phyloP scores from a whole-genome alignment of 1,140 invertebrate genomes.

The Listronotus bonariensis region DNA sequence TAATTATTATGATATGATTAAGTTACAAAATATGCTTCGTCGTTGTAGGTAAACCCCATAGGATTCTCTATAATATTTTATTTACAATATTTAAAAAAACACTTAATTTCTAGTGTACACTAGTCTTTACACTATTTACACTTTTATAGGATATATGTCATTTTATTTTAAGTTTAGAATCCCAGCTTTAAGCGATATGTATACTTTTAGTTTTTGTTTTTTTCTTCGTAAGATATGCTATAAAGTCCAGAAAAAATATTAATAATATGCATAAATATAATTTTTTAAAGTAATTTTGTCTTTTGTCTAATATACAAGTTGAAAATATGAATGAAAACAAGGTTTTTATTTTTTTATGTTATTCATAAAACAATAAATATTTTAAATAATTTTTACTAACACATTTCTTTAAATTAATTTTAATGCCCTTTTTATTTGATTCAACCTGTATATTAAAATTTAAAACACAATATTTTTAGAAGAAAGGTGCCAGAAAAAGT shows the following conservation, averaged over 20 bases:
- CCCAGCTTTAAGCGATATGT: slow-evolving; percentile 47
- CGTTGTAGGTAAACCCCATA: slow-evolving; percentile 25
- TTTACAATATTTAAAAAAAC: slow-evolving; percentile 29
- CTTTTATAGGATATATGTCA: slow-evolving; percentile 3
- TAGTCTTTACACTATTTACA: slow-evolving; percentile 41
- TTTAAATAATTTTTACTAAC: neutral
- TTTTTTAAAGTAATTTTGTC: neutral
- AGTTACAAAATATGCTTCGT: slow-evolving; percentile 29
- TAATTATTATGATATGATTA: slow-evolving; percentile 23
- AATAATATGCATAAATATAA: neutral
- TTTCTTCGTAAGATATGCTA: slow-evolving; percentile 29
- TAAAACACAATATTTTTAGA: neutral
- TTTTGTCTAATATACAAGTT: too few species aligned
- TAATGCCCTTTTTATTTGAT: neutral
- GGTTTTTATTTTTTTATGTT: too few species aligned
- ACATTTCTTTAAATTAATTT: neutral
- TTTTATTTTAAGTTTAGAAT: slow-evolving; percentile 35
- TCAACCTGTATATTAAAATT: neutral
- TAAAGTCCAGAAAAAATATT: slow-evolving; percentile 1
- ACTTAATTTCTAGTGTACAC: slow-evolving; percentile 32
- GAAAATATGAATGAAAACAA: too few species aligned
- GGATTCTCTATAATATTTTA: slow-evolving; percentile 6
- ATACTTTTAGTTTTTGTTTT: slow-evolving; percentile 40
- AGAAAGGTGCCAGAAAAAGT: neutral
- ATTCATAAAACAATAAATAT: too few species aligned